Conservation (phyloP, 2,113 vertebrate species). For the Neopipo cinnamomea region DNA sequence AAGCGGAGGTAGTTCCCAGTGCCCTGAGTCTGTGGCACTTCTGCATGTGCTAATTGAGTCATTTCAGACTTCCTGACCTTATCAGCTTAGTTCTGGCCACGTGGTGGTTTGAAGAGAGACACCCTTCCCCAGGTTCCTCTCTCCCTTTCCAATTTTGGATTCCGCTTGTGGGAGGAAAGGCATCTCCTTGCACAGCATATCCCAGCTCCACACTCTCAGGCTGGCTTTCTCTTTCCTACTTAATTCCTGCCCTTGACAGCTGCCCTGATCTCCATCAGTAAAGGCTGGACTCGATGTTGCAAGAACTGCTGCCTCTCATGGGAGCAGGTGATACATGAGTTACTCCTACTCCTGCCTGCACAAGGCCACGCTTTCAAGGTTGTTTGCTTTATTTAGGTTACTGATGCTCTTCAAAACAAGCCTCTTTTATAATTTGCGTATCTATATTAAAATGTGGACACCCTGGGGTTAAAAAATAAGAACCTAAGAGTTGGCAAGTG, state of each 20-base stretch:
- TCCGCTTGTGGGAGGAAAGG: background rate
- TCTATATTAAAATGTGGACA: background rate
- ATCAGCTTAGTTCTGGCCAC: background rate
- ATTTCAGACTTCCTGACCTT: constrained; percentile 20
- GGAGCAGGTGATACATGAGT: background rate
- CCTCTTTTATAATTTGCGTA: background rate
- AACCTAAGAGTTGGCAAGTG: background rate
- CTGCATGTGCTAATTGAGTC: background rate
- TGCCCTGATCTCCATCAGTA: background rate
- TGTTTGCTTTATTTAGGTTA: background rate
- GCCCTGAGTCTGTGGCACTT: background rate
- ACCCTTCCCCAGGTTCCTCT: constrained; percentile 22
- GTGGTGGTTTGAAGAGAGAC: background rate
- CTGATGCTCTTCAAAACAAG: background rate
- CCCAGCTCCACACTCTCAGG: background rate
- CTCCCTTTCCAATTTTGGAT: background rate
- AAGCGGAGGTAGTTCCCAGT: background rate
- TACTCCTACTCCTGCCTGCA: background rate
- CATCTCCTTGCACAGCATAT: background rate
- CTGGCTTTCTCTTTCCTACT: background rate
- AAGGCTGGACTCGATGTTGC: background rate
- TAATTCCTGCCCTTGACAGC: background rate
- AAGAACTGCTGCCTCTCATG: background rate
- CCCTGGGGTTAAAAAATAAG: background rate
- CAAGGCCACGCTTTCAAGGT: background rate